Base-by-base conservation (phyloP, 2,888 invertebrate genomes). In the Drosophila lutescens region DNA sequence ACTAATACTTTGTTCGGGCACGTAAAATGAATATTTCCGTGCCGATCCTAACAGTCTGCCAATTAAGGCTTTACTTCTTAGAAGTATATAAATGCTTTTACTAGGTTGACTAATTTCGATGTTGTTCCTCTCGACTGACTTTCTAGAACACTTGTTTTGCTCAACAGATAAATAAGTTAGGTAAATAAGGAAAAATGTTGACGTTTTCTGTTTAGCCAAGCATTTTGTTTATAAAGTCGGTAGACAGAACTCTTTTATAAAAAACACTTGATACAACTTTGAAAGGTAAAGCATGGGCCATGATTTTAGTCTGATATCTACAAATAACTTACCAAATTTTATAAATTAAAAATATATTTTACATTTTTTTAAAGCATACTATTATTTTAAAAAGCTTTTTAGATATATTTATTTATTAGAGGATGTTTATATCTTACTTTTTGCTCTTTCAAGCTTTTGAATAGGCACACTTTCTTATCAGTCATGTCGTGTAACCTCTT, bases 131-230 rank as follows among this genome's bases (percentile, higher is more conserved):
- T 53, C 44, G 54, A 44, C 44, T 46, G 54, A 54, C 17, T 67
- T 54, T 62, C 40, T 40, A 67, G 46, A 67, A 67, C 65, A 67
- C 46, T 67, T 66, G 65, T 67, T 55, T 44, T 34, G 34, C 55
- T 54, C 32, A 13, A 67, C 44, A 17, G 12, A 17, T 17, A 54
- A 54, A 46, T 40, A 17, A 32, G 36, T 2, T 12, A 13, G 17
- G 20, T 67, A 66, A 66, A 66, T 46, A 54, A 53, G 67, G 38
- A 53, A 65, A 53, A 38, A 32, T 66, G 12, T 66, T 54, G 30
- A 43, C 43, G 3, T 13, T 26, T 51, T 50, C 17, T 50, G 20
- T 41, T 53, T 23, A 44, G 12, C 15, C 30, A 8, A n/a, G 32
- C 12, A 8, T 36, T 44, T 43, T 61, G 20, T 62, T 38, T 38